These are phyloP conservation scores for Cheilosia variabilis DNA, from an alignment of 2,888 invertebrate genomes.

Conservation along the genomic window DNA sequence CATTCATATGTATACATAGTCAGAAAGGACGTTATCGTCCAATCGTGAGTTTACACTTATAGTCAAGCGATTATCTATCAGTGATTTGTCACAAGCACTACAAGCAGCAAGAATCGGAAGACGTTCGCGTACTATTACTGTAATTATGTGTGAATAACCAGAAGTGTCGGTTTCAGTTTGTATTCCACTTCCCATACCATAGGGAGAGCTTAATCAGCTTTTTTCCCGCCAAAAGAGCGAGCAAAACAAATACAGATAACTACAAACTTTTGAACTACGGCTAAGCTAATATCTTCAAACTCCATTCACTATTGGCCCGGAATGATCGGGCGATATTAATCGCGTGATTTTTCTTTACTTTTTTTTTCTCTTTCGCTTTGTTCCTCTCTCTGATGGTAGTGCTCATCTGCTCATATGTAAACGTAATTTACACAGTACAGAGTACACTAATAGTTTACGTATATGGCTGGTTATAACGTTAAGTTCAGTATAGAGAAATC, in stretches of 20 bases:
- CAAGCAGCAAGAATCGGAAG: conserved; percentile 4
- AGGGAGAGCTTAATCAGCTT: conserved; percentile 2
- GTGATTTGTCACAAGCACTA: no score
- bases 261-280: not conserved
- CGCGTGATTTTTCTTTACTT: conserved; percentile 47
- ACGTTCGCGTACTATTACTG: not conserved
- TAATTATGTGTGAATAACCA: not conserved
- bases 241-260: conserved; percentile 8
- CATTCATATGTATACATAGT: not conserved
- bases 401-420: not conserved
- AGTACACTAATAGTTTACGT: not conserved
- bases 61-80: not conserved
- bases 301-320: conserved; percentile 47
- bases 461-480: not conserved
- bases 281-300: conserved; percentile 6
- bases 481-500: not conserved
- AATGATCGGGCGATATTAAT: conserved; percentile 62
- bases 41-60: not conserved
- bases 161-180: not conserved
- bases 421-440: no score
- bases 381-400: not conserved
- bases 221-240: not conserved
- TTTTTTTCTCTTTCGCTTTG: not conserved
- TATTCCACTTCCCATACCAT: not conserved
- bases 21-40: not conserved